Evolutionary conservation across 2,888 invertebrate genomes (phyloP).

Genomic region (Prosapia bicincta): DNA sequence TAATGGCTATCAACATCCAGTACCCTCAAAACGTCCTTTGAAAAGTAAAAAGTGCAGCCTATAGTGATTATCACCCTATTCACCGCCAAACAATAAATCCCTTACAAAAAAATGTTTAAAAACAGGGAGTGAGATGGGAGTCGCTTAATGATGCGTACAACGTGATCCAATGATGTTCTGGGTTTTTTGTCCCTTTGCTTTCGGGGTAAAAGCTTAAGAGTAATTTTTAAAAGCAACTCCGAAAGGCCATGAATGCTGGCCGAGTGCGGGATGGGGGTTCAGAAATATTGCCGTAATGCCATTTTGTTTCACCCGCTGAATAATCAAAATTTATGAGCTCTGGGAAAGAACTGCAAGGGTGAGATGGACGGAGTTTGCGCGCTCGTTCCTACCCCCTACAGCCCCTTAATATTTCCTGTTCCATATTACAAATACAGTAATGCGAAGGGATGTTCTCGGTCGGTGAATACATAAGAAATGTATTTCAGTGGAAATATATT

Average conservation of each 20-base stretch:
- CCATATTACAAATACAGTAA: not conserved
- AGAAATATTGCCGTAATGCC: constrained; percentile 34
- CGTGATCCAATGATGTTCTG: not conserved
- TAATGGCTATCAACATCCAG: no score
- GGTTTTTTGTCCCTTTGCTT: not conserved
- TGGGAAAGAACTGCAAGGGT: constrained; percentile 25
- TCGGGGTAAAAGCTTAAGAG: not conserved
- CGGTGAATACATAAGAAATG: not conserved
- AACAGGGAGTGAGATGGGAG: not conserved
- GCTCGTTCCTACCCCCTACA: not conserved
- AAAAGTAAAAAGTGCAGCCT: no score
- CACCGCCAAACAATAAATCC: not conserved
- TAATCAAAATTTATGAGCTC: constrained; percentile 41
- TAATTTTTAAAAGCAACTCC: not conserved
- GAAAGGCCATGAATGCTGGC: constrained; percentile 21
- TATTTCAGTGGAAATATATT: not conserved
- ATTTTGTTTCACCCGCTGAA: constrained; percentile 38
- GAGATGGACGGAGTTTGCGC: not conserved
- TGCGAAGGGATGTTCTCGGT: not conserved
- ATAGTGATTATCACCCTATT: not conserved
- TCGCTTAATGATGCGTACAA: not conserved
- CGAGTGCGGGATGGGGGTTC: not conserved
- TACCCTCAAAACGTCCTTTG: no score
- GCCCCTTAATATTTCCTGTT: constrained; percentile 9
- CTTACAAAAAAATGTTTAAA: not conserved